These are phyloP conservation scores for Anorthoa munda DNA, from an alignment of 2,888 invertebrate genomes.

Conservation along the genomic window DNA sequence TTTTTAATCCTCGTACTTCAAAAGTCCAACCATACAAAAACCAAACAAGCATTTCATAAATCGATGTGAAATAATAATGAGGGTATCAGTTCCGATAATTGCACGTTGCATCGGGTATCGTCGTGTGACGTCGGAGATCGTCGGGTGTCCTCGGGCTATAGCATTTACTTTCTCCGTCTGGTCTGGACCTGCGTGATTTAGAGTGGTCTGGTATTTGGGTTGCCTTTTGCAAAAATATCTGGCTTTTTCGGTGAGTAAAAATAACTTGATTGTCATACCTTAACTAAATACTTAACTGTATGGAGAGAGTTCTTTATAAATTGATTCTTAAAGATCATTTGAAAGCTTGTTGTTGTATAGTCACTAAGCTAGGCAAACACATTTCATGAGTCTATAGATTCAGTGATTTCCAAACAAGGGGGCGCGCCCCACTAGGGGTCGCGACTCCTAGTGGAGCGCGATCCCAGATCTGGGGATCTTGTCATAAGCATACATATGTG, in stretches of 20 bases:
- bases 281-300: neutral
- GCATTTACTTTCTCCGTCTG: conserved; percentile 65
- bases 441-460: no score
- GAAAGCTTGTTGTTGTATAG: neutral
- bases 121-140: conserved; percentile 49
- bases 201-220: conserved; percentile 57
- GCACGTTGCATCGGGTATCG: conserved; percentile 58
- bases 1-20: neutral
- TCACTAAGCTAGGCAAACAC: neutral
- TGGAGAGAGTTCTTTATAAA: neutral
- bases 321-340: neutral
- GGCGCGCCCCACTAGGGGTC: no score
- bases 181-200: conserved; percentile 59
- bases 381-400: no score
- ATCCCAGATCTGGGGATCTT: no score
- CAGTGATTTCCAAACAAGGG: no score
- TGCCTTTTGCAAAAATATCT: conserved; percentile 28
- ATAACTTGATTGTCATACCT: neutral
- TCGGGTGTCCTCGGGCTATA: conserved; percentile 54
- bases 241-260: conserved; percentile 17
- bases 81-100: conserved; percentile 64
- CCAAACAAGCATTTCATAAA: conserved; percentile 39
- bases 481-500: no score
- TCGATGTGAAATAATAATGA: conserved; percentile 56
- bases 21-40: conserved; percentile 6